A percentile compares a stretch with the other conserved stretches of the same genome.
Conservation (phyloP, 1,140 invertebrate species). For the Drosophila mojavensis region DNA sequence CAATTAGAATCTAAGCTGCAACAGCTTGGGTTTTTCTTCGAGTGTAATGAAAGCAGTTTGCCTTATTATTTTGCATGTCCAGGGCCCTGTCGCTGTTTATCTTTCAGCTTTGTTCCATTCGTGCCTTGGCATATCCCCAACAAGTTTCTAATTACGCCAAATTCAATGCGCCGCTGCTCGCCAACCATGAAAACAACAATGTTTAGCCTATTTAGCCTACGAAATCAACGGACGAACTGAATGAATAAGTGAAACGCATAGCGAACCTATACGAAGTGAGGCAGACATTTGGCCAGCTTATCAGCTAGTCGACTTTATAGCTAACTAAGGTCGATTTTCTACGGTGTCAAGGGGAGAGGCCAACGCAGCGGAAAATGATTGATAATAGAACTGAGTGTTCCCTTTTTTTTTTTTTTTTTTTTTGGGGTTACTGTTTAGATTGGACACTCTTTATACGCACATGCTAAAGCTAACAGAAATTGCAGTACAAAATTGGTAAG, state of each 20-base stretch:
- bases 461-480: background rate
- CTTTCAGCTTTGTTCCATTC: slow-evolving; percentile 36
- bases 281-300: slow-evolving; percentile 35
- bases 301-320: slow-evolving; percentile 49
- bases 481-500: background rate
- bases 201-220: slow-evolving; percentile 1
- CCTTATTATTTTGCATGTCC: slow-evolving; percentile 46
- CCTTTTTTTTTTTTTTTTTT: slow-evolving; percentile 5
- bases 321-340: slow-evolving; percentile 45
- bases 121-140: slow-evolving; percentile 21
- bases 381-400: slow-evolving; percentile 39
- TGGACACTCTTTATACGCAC: slow-evolving; percentile 1
- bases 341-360: slow-evolving; percentile 4
- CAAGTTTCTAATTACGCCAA: slow-evolving; percentile 71
- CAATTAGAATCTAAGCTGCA: slow-evolving; percentile 38
- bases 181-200: slow-evolving; percentile 28
- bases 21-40: slow-evolving; percentile 22
- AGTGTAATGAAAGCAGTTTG: slow-evolving; percentile 41
- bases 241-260: background rate
- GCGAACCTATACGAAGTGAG: background rate
- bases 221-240: background rate
- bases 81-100: slow-evolving; percentile 24
- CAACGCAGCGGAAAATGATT: slow-evolving; percentile 35
- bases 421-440: background rate
- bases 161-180: slow-evolving; percentile 51